Percentiles rank a stretch among this genome's conserved stretches.
These are phyloP conservation scores for Erebia ligea DNA, from an alignment of 2,888 invertebrate species.

Conservation along the genomic window DNA sequence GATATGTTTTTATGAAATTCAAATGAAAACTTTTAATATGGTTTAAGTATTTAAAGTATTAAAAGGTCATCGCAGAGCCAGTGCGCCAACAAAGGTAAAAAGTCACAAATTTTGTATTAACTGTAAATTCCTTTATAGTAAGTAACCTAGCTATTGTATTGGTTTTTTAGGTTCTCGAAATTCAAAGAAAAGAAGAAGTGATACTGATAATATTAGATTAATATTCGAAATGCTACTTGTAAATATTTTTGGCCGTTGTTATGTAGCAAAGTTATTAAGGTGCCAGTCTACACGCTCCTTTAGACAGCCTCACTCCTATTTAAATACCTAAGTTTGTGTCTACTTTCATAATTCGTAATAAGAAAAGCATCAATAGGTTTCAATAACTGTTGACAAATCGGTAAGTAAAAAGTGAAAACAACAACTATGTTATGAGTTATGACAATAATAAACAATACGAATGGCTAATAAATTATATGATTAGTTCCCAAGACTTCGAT, in stretches of 20 bases:
- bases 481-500: constrained; percentile 6
- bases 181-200: too few species aligned
- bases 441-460: not conserved
- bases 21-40: too few species aligned
- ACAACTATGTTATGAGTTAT: constrained; percentile 4
- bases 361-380: constrained; percentile 17
- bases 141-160: too few species aligned
- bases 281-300: not conserved
- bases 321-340: not conserved
- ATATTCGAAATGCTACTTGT: too few species aligned
- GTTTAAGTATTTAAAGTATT: too few species aligned
- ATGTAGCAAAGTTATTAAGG: not conserved
- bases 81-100: too few species aligned
- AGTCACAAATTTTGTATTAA: too few species aligned
- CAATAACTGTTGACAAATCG: not conserved
- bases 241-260: not conserved
- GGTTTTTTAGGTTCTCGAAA: too few species aligned
- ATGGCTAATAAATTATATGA: not conserved
- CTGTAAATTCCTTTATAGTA: too few species aligned
- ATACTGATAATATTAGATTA: too few species aligned
- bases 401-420: constrained; percentile 1
- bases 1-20: too few species aligned
- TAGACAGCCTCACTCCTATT: not conserved
- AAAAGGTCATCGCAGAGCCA: too few species aligned
- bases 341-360: not conserved